Base-by-base conservation (phyloP, 2,888 invertebrate species). In the Belgica antarctica region DNA sequence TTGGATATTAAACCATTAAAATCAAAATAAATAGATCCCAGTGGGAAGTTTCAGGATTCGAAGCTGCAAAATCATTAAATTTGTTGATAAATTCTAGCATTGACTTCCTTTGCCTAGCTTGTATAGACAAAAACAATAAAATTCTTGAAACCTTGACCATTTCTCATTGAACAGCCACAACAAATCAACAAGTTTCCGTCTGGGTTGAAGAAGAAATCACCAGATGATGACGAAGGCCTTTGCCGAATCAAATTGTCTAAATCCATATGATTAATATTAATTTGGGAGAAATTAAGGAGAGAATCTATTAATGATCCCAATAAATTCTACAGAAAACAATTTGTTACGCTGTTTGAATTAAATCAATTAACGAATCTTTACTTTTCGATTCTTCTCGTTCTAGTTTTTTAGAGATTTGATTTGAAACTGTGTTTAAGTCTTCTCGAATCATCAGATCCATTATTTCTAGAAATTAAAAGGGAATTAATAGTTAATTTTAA, bases 311-410 rank as follows among this genome's bases (percentile, higher is more conserved):
- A 65, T 65, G 65, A 65, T 65, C 27, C 25, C 36, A 65, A 36
- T 24, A 65, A 65, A 36, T 47, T 65, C 24, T 7, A 12, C 12
- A 27, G 52, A 52, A 22, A 52, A 34, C 47, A 68, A 65, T 65
- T 65, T 65, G 68, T 57, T 31, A 68, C 68, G 68, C 68, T 34
- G 52, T 68, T 68, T 68, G 68, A 68, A 68, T 57, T 52, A 27
- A 68, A 57, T 57, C 68, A 68, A 68, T 68, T 68, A 68, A 66
- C 12, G 52, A 52, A 7, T 52, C 12, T 46, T 46, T 7, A 15
- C 46, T 46, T n/a, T 15, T 34, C 31, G 10, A 7, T 31, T 31
- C 10, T 31, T 31, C 31, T 10, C 31, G 31, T 31, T 31, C 10
- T 10, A 10, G 10, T 4, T 7, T 31, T 31, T 41, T 41, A 4